These are phyloP conservation scores for Phrynocephalus forsythii DNA, from an alignment of 2,797 vertebrate genomes.

Conservation along the genomic window DNA sequence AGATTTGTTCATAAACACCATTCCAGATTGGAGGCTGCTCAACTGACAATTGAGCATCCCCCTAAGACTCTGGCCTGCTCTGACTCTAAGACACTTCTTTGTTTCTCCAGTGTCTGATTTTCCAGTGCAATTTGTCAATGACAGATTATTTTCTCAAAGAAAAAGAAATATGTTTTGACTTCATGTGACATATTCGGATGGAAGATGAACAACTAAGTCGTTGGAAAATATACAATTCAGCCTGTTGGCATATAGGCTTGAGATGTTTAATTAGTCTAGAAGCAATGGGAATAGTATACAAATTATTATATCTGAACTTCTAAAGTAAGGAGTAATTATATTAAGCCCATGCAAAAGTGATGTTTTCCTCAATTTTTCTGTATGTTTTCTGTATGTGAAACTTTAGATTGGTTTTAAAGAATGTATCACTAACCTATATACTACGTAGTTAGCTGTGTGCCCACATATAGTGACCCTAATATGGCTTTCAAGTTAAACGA, in stretches of 20 bases:
- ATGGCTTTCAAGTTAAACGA: no score
- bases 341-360: constrained; percentile 10
- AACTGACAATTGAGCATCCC: constrained; percentile 60
- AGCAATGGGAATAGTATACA: constrained; percentile 19
- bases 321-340: constrained; percentile 1
- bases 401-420: neutral
- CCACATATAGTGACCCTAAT: no score
- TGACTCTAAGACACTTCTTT: constrained; percentile 33
- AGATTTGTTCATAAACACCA: constrained; percentile 21
- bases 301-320: constrained; percentile 18
- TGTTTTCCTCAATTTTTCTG: neutral
- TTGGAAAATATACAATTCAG: constrained; percentile 42
- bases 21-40: constrained; percentile 42
- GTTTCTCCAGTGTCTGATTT: constrained; percentile 48
- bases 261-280: constrained; percentile 24
- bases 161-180: constrained; percentile 51
- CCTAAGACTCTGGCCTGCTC: neutral
- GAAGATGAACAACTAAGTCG: constrained; percentile 29
- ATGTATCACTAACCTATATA: neutral
- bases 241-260: constrained; percentile 24
- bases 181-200: constrained; percentile 25
- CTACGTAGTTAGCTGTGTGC: no score
- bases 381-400: neutral
- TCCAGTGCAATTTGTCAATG: constrained; percentile 30
- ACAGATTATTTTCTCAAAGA: constrained; percentile 48